Base-by-base conservation (phyloP, 2,797 vertebrate species). In the Sebastes cheni region DNA sequence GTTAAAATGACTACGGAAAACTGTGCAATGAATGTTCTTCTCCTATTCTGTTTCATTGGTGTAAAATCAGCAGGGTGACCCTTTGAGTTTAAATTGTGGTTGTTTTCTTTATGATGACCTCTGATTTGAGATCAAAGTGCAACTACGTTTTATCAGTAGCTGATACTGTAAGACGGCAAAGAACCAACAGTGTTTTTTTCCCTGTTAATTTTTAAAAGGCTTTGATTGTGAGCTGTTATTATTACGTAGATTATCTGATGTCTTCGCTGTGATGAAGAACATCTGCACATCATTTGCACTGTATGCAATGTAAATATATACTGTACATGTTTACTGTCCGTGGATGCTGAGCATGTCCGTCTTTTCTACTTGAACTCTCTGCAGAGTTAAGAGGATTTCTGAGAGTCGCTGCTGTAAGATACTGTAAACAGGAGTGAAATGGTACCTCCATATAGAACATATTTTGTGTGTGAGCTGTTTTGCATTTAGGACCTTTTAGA, bases 401-500 rank as follows among this genome's bases (percentile, higher is more conserved):
- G 52, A 56, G 52, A 59, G 66, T 46, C 64, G 42, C 67, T 67
- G n/a, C 58, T 81, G 81, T 82, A 76, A 42, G 27, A 71, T 67
- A 46, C 50, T 80, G 70, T 67, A 70, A 70, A 79, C 60, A 59
- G 32, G 29, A 80, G 61, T 78, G 42, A 34, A 77, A 58, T 18
- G 23, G 67, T 39, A 65, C 34, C 46, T 78, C 10, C 18, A n/a
- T 78, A 20, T 78, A 25, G 20, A 68, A 72, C 36, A 50, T 78
- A 61, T 82, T 91, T 84, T 84, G 78, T 86, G 69, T 82, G 55
- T 65, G 77, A 83, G 61, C 62, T 85, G 82, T 90, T 86, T 89
- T 82, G 58, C 73, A 79, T 81, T 90, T 75, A 36, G 25, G 23
- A 64, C 10, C 9, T 80, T 89, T 90, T 69, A 73, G 77, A 81